A percentile compares a stretch with the other conserved stretches of the same genome.
phyloP scores from a whole-genome alignment of 2,113 vertebrate species.

The Sturnira hondurensis region DNA sequence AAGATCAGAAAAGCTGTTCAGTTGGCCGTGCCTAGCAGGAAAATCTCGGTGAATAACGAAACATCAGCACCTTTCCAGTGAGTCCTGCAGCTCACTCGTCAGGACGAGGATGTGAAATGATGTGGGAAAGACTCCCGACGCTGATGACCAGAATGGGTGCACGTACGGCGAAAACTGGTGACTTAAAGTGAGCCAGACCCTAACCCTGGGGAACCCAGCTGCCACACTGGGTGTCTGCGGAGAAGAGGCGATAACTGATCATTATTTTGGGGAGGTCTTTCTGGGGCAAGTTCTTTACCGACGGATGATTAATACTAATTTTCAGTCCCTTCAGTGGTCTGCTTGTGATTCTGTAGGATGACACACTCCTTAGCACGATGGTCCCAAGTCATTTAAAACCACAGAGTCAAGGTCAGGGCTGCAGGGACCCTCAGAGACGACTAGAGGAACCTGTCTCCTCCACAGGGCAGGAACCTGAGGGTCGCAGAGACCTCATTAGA shows the following conservation, averaged over 20 bases:
- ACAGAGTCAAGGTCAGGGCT: not conserved
- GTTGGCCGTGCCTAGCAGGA: not conserved
- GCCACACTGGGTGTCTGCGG: not conserved
- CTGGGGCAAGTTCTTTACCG: not conserved
- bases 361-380: fast-evolving
- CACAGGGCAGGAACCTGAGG: not conserved
- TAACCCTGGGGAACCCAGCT: too few relatives aligned
- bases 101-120: not conserved
- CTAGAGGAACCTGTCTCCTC: not conserved
- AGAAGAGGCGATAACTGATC: not conserved
- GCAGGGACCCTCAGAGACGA: too few relatives aligned
- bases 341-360: not conserved
- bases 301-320: not conserved
- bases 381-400: not conserved
- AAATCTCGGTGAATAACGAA: not conserved
- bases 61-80: not conserved
- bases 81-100: not conserved
- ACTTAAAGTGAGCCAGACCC: not conserved
- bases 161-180: too few relatives aligned
- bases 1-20: not conserved
- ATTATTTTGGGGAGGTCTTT: not conserved
- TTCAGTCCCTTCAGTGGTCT: not conserved
- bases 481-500: not conserved
- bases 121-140: not conserved
- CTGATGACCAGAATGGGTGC: too few relatives aligned